Evolutionary conservation across 2,113 vertebrate species (phyloP), one percentile per base, ranked within the genome.

Genomic region (Phyllostomus discolor): DNA sequence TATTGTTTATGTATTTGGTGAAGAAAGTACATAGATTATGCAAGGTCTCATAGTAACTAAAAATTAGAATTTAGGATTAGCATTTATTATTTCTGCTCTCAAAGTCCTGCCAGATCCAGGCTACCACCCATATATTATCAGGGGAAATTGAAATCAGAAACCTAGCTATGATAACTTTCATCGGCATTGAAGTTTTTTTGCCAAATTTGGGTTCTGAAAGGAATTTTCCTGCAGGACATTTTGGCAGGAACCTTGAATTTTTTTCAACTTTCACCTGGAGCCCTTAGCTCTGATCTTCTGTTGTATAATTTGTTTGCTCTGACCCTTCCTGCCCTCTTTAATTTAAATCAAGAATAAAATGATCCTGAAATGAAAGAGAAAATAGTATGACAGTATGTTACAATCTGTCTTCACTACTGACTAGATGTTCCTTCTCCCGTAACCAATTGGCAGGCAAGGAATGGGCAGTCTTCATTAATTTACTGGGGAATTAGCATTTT

Each of bases 141-240:
- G 79, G 48, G 52, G 33, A 59, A 96, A 81, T 92, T 96, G 95
- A 97, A 95, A 97, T 90, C 76, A 95, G 92, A 96, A 81, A 94
- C 94, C 59, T 9, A 76, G 41, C 59, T 69, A 41, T 43, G 76
- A 41, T 20, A 26, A 81, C 95, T 95, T 96, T 97, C 88, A 96
- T 12, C 50, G 57, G 66, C 7, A 2, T 88, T 92, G 38, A 92
- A 84, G n/a, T 73, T 90, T 96, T 96, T 95, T 95, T 96, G 97
- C 88, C 88, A 96, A 85, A 92, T 94, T 95, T 93, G 84, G 81
- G 80, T 94, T 94, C 93, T 92, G 78, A 90, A 92, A 95, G 95
- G 85, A 97, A 96, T 95, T 96, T 93, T 72, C 87, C 92, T 83
- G 46, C 22, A 84, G 89, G 73, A 75, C 15, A 19, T 79, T 94